phyloP scores from a whole-genome alignment of 2,113 vertebrate species.

The Strigops habroptila region DNA sequence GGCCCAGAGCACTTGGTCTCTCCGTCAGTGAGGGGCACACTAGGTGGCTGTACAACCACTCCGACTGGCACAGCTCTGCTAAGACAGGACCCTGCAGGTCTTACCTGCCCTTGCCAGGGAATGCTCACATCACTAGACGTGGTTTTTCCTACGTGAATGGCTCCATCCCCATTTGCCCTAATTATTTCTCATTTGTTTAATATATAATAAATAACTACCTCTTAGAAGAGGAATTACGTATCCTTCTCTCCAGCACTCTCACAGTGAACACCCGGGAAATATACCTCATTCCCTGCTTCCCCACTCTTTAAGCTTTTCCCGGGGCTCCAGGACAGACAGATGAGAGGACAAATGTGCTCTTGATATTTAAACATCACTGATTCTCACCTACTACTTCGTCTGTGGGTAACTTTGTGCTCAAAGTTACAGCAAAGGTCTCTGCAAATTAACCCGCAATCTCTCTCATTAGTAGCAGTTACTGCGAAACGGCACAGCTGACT shows the following conservation, averaged over 20 bases:
- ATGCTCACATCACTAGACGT: neutral
- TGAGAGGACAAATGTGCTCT: neutral
- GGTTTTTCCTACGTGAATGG: neutral
- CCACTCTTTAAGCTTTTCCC: neutral
- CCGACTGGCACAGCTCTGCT: neutral
- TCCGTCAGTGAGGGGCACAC: rapidly evolving
- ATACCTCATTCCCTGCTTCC: neutral
- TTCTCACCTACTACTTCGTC: neutral
- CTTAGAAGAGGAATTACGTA: neutral
- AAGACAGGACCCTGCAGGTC: neutral
- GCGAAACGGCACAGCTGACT: neutral
- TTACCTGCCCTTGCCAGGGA: neutral
- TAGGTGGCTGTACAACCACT: rapidly evolving
- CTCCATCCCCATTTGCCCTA: neutral
- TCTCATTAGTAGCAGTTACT: constrained; percentile 47
- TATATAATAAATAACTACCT: neutral
- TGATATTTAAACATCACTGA: neutral
- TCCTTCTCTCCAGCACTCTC: neutral
- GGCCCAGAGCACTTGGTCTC: neutral
- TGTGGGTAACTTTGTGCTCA: neutral
- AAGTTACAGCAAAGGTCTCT: neutral
- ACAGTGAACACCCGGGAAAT: neutral
- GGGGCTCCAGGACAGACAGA: neutral
- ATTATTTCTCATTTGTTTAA: neutral
- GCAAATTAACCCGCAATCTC: neutral